Evolutionary conservation across 2,797 vertebrate species (phyloP).

Genomic region (Gallirallus australis): DNA sequence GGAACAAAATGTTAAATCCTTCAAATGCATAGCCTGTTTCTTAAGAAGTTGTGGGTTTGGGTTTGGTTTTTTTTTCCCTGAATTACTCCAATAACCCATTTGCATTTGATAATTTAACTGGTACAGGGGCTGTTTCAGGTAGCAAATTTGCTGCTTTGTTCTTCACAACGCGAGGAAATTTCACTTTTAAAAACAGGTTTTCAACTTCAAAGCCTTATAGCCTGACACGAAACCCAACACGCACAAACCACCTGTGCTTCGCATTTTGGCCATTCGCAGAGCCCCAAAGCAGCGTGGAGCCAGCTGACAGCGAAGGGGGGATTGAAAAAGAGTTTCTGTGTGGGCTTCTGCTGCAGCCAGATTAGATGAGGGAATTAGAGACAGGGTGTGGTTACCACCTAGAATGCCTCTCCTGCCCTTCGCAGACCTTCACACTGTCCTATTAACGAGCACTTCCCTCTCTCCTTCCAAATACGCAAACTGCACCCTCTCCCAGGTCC

Average conservation of each 20-base stretch:
- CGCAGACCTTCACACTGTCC: slow-evolving; percentile 54
- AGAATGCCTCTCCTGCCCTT: slow-evolving; percentile 45
- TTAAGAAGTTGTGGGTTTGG: background rate
- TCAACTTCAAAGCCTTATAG: slow-evolving; percentile 39
- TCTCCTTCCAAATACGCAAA: slow-evolving; percentile 60
- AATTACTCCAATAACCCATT: background rate
- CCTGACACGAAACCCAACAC: background rate
- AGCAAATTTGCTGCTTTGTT: slow-evolving; percentile 38
- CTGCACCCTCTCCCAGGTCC: slow-evolving; percentile 55
- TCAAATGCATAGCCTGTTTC: background rate
- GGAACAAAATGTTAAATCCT: background rate
- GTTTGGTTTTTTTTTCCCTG: background rate
- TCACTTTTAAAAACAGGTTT: slow-evolving; percentile 23
- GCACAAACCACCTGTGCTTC: background rate
- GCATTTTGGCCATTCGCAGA: background rate
- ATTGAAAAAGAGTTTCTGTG: background rate
- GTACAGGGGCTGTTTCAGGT: background rate
- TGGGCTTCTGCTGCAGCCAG: slow-evolving; percentile 55
- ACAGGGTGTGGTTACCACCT: slow-evolving; percentile 61
- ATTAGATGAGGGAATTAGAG: slow-evolving; percentile 40
- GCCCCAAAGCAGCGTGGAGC: background rate
- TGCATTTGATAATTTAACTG: slow-evolving; percentile 5
- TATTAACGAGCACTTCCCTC: slow-evolving; percentile 34
- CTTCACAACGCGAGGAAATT: slow-evolving; percentile 13
- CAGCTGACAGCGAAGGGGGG: background rate